phyloP scores from a whole-genome alignment of 2,797 vertebrate genomes.

The Phoeniculus purpureus region DNA sequence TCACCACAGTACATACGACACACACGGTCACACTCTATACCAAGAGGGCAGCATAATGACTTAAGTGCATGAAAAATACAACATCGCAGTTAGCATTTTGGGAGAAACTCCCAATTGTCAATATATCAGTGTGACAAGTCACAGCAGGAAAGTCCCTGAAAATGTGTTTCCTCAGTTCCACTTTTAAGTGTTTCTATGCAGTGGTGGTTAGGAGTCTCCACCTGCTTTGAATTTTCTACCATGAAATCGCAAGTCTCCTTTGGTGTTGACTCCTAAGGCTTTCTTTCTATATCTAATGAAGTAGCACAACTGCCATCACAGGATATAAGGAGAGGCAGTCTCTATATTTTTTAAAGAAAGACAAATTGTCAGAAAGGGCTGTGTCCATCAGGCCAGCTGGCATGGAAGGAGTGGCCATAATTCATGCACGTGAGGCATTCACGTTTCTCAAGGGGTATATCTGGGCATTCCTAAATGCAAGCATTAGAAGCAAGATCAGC shows the following conservation, averaged over 20 bases:
- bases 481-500: neutral
- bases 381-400: neutral
- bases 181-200: neutral
- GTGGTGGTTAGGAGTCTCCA: neutral
- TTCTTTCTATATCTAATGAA: neutral
- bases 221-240: neutral
- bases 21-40: neutral
- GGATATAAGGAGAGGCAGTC: neutral
- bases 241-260: neutral
- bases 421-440: fast-evolving
- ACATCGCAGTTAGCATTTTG: neutral
- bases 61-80: neutral
- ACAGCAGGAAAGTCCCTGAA: neutral
- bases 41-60: neutral
- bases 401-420: neutral
- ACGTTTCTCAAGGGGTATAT: neutral
- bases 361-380: neutral
- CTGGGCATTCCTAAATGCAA: neutral
- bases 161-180: neutral
- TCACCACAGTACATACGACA: neutral
- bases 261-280: neutral
- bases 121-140: neutral
- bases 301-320: neutral
- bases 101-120: neutral
- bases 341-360: neutral